Conservation (phyloP, 2,797 vertebrate genomes). For the Coilia nasus region DNA sequence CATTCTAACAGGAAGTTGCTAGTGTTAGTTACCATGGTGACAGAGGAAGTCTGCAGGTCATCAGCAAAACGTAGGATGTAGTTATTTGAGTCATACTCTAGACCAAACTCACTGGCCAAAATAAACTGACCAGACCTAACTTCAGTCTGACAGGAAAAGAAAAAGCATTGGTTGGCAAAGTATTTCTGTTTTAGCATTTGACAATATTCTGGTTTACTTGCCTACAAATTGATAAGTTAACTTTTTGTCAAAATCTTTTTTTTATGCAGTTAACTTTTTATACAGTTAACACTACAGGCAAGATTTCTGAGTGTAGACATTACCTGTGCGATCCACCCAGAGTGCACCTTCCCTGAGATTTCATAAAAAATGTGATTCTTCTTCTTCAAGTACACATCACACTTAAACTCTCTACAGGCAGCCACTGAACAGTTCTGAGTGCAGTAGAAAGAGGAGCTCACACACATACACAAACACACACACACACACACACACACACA, state of each 20-base stretch:
- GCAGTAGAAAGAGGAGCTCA: neutral
- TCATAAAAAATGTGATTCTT: neutral
- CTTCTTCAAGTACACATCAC: neutral
- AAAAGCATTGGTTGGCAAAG: too few relatives aligned
- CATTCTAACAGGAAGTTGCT: neutral
- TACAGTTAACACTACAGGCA: too few relatives aligned
- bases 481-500: too few relatives aligned
- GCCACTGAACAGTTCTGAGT: neutral
- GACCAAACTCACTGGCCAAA: neutral
- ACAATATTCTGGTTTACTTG: too few relatives aligned
- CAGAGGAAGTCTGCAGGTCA: neutral
- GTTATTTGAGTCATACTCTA: neutral
- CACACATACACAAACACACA: too few relatives aligned
- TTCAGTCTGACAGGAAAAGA: neutral
- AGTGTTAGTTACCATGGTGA: neutral
- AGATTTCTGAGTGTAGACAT: neutral
- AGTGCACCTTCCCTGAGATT: neutral
- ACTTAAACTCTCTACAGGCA: neutral
- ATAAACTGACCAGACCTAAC: neutral
- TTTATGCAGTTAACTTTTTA: too few relatives aligned
- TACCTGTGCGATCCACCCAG: neutral
- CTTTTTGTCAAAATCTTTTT: too few relatives aligned
- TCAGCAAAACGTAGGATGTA: neutral
- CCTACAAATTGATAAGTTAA: too few relatives aligned
- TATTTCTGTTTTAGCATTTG: too few relatives aligned